These are phyloP conservation scores for Dipodomys merriami DNA, from an alignment of 2,113 vertebrate genomes.

Conservation along the genomic window DNA sequence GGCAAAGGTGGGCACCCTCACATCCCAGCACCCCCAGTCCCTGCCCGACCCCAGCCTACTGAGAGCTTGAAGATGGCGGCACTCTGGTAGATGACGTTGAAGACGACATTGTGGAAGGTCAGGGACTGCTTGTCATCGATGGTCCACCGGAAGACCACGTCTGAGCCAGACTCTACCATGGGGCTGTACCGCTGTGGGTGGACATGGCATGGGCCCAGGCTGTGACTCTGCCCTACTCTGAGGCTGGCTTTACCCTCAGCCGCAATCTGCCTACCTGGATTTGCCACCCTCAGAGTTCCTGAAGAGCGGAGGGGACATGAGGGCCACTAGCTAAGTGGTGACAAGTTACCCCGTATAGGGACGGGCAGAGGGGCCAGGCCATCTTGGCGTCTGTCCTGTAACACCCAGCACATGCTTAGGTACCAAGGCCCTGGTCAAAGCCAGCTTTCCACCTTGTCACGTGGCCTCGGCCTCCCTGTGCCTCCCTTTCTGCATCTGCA, in stretches of 20 bases:
- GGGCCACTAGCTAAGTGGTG: not conserved
- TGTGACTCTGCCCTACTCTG: not conserved
- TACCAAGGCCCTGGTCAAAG: not conserved
- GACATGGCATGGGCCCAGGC: not conserved
- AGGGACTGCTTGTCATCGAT: constrained; percentile 98
- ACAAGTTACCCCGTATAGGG: not conserved
- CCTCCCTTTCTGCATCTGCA: not conserved
- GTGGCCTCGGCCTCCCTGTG: not conserved
- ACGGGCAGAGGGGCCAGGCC: no score
- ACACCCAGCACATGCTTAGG: not conserved
- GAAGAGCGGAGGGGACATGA: not conserved
- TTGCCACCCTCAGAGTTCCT: not conserved
- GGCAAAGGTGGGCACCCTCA: not conserved
- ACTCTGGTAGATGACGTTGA: constrained; percentile 97
- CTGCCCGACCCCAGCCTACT: constrained; percentile 84
- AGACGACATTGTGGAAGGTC: constrained; percentile 96
- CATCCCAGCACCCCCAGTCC: not conserved
- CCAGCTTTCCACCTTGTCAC: not conserved
- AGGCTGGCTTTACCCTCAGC: not conserved
- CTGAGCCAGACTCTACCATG: constrained; percentile 91
- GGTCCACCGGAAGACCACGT: constrained; percentile 95
- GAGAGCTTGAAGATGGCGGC: constrained; percentile 96
- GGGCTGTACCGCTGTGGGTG: constrained; percentile 92
- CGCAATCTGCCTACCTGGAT: accelerated
- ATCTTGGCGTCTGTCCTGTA: not conserved